Evolutionary conservation across 2,888 invertebrate species (phyloP).

Genomic region (Opisthograptis luteolata): DNA sequence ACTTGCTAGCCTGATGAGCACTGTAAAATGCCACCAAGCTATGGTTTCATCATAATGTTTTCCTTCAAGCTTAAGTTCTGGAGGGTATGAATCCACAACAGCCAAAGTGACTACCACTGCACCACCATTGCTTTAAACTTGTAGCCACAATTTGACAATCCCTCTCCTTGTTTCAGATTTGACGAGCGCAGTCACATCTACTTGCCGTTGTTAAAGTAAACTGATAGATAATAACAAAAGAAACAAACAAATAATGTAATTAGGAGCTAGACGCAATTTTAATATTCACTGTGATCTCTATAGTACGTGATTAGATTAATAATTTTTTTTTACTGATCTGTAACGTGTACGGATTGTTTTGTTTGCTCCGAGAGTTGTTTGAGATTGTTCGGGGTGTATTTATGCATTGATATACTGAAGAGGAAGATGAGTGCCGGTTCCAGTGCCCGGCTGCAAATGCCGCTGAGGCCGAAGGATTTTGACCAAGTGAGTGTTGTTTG

Average conservation of each 20-base stretch:
- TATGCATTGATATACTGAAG: slow-evolving; percentile 43
- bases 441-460: slow-evolving; percentile 72
- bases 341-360: slow-evolving; percentile 11
- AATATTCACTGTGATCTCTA: slow-evolving; percentile 65
- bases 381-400: slow-evolving; percentile 30
- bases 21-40: too few relatives aligned
- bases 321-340: slow-evolving; percentile 46
- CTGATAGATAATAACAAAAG: slow-evolving; percentile 44
- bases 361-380: slow-evolving; percentile 4
- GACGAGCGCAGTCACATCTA: slow-evolving; percentile 46
- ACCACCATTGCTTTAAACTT: too few relatives aligned
- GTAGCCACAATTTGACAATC: background rate
- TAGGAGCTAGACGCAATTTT: slow-evolving; percentile 20
- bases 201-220: slow-evolving; percentile 45
- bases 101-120: too few relatives aligned
- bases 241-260: slow-evolving; percentile 47
- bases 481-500: slow-evolving; percentile 85
- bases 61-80: too few relatives aligned
- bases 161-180: slow-evolving; percentile 54
- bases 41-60: too few relatives aligned
- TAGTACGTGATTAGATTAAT: slow-evolving; percentile 56
- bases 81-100: too few relatives aligned
- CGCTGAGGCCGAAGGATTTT: slow-evolving; percentile 90
- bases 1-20: too few relatives aligned
- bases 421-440: slow-evolving; percentile 62